Conservation (phyloP, 2,797 vertebrate genomes). For the Aldrovandia affinis region DNA sequence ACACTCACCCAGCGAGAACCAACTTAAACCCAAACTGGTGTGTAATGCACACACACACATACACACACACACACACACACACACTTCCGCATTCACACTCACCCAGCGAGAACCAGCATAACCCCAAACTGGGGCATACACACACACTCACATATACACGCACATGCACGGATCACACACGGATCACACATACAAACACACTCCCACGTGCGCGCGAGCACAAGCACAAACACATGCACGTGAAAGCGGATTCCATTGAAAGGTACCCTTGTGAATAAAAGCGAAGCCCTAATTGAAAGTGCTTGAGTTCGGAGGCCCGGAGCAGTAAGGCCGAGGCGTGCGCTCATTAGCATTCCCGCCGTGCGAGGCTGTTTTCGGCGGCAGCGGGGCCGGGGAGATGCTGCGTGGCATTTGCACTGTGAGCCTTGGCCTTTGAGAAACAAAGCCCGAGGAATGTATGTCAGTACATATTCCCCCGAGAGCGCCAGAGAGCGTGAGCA, state of each 20-base stretch:
- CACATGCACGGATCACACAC: not conserved
- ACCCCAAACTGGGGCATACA: no score
- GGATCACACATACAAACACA: not conserved
- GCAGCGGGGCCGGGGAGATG: not conserved
- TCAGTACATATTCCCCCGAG: not conserved
- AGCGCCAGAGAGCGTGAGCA: not conserved
- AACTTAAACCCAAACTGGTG: not conserved
- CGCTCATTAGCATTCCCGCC: not conserved
- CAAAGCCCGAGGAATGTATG: not conserved
- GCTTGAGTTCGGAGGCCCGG: not conserved
- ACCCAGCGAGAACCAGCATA: not conserved
- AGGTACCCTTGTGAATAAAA: not conserved
- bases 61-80: not conserved
- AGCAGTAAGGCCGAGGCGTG: not conserved
- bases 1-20: not conserved
- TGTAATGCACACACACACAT: not conserved
- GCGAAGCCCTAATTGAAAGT: not conserved
- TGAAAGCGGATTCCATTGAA: not conserved
- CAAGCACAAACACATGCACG: not conserved
- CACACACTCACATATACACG: not conserved
- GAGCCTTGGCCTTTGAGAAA: slow-evolving; percentile 22
- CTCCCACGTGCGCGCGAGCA: not conserved
- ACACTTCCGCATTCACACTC: not conserved
- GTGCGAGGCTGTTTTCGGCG: not conserved
- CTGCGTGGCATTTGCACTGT: slow-evolving; percentile 27